Evolutionary conservation across 2,888 invertebrate genomes (phyloP).

Genomic region (Pachymerium ferrugineum): DNA sequence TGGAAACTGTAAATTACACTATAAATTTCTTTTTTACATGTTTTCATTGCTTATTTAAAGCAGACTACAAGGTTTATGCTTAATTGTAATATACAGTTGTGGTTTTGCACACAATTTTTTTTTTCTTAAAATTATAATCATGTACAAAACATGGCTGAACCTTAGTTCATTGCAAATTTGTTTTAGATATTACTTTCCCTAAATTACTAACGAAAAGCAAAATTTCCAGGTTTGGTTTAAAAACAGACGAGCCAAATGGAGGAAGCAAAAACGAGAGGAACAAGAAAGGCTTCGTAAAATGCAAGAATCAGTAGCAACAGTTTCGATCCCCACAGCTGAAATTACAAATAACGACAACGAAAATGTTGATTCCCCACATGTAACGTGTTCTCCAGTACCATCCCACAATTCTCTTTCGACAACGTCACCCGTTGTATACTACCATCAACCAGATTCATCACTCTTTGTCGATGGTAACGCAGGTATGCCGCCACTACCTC

Average conservation of each 20-base stretch:
- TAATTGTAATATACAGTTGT: too few relatives aligned
- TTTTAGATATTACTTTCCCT: too few relatives aligned
- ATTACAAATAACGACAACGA: not conserved
- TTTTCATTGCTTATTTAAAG: constrained; percentile 10
- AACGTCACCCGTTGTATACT: not conserved
- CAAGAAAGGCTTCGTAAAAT: constrained; percentile 58
- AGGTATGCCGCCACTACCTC: not conserved
- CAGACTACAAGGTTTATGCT: not conserved
- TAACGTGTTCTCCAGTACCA: not conserved
- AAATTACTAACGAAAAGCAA: too few relatives aligned
- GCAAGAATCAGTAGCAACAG: constrained; percentile 18
- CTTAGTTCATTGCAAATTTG: too few relatives aligned
- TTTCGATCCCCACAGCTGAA: not conserved
- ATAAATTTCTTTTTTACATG: not conserved
- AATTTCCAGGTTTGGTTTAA: constrained; percentile 93
- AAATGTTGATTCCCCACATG: not conserved
- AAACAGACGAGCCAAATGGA: constrained; percentile 91
- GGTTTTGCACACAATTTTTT: too few relatives aligned
- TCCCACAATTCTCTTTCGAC: not conserved
- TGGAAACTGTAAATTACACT: not conserved
- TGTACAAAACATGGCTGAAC: too few relatives aligned
- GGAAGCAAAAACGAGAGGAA: constrained; percentile 80
- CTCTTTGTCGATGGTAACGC: not conserved
- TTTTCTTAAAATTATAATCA: too few relatives aligned
- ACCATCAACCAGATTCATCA: not conserved